Base-by-base conservation (phyloP, 2,888 invertebrate genomes). In the Thumatha senex region DNA sequence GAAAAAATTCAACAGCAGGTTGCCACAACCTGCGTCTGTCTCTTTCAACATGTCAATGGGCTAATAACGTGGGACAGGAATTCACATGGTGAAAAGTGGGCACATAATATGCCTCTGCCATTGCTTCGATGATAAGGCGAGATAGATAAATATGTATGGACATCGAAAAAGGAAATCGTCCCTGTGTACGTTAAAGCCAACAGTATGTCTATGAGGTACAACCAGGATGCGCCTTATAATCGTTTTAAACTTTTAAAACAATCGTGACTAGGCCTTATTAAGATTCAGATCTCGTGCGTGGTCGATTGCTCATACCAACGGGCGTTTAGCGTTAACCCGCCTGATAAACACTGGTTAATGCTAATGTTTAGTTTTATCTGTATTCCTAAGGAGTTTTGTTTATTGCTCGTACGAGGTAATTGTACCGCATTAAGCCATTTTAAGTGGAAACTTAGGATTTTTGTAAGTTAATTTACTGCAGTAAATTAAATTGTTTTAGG, bases 221-320 rank as follows among this genome's bases (percentile, higher is more conserved):
- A 56, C 51, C 64, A 63, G 67, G 64, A 66, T 71, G 62, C 66
- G 67, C 71, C 67, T 64, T 55, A 61, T 61, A 64, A 66, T 62
- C 61, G 53, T 60, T 61, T 69, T 68, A 68, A 63, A 73, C 61
- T 63, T 71, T 64, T 63, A 64, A 69, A 72, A 66, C 65, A 70
- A 70, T 87, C 89, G 89, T 90, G 89, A 89, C 87, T 83, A 73
- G 72, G 55, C 67, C 82, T 85, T 80, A 78, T 89, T 89, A 82
- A 86, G 86, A 90, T 90, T 87, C 85, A 61, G 71, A 88, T 87
- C 89, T 78, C 76, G 84, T 67, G 55, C 70, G 73, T 70, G 67
- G 63, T 65, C 66, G 82, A 86, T 84, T 85, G 88, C 82, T 86
- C 89, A 86, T 86, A 84, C 82, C 78, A 81, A 80, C 56, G 54